A percentile compares a stretch with the other conserved stretches of the same genome.
phyloP scores from a whole-genome alignment of 2,113 vertebrate genomes.

The Xenotilapia leptura region DNA sequence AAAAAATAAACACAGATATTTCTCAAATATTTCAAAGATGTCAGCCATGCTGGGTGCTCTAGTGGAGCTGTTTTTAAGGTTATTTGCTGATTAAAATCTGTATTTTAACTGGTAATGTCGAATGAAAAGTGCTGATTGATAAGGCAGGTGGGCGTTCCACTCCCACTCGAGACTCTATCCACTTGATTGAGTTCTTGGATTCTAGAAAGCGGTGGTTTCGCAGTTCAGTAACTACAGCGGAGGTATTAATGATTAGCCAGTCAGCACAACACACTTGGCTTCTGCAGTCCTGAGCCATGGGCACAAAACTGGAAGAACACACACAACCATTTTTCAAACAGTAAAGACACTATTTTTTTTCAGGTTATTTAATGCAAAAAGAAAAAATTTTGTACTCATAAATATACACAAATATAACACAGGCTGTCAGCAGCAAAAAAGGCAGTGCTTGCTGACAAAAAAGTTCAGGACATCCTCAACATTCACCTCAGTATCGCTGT shows the following conservation, averaged over 20 bases:
- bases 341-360: neutral
- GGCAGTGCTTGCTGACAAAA: neutral
- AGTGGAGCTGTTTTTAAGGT: neutral
- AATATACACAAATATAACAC: neutral
- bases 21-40: neutral
- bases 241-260: neutral
- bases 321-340: neutral
- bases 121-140: neutral
- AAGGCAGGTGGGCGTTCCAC: neutral
- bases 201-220: neutral
- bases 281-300: neutral
- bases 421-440: neutral
- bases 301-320: neutral
- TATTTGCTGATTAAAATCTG: neutral
- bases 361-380: neutral
- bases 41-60: neutral
- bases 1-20: neutral
- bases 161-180: neutral
- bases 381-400: neutral
- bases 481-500: neutral
- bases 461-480: neutral
- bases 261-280: neutral
- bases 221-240: neutral
- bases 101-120: neutral
- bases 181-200: neutral